Percentiles rank a stretch among this genome's conserved stretches.
phyloP scores from a whole-genome alignment of 2,888 invertebrate species.

The Strigamia transsilvanica region DNA sequence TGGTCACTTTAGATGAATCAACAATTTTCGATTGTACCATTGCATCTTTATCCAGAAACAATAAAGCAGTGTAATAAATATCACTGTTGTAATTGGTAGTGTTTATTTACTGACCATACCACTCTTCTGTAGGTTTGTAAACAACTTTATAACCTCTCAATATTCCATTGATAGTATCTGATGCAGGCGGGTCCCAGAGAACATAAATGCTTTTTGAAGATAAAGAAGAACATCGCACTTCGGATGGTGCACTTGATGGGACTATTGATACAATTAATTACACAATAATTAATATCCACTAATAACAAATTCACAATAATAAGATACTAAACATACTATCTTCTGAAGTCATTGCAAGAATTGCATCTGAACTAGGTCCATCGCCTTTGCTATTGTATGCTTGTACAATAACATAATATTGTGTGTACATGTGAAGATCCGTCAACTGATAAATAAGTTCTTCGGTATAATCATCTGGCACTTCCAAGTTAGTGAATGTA shows the following conservation, averaged over 20 bases:
- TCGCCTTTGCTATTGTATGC: conserved; percentile 21
- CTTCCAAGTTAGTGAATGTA: conserved; percentile 53
- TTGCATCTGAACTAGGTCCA: conserved; percentile 6
- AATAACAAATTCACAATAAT: too few species aligned
- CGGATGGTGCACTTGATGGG: background rate
- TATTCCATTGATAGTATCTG: background rate
- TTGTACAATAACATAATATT: conserved; percentile 33
- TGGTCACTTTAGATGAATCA: background rate
- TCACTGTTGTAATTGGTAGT: background rate
- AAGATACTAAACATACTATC: background rate
- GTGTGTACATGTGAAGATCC: conserved; percentile 14
- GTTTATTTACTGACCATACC: background rate
- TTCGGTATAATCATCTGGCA: conserved; percentile 33
- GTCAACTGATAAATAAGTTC: conserved; percentile 46
- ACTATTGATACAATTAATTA: background rate
- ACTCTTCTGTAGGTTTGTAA: background rate
- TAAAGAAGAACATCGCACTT: background rate
- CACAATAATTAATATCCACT: too few species aligned
- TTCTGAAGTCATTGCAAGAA: conserved; percentile 38
- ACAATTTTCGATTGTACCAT: conserved; percentile 11
- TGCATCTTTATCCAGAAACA: background rate
- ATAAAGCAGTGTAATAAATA: background rate
- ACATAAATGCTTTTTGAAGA: background rate
- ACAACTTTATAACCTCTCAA: conserved; percentile 16
- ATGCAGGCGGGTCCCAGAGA: background rate